Percentiles rank a stretch among this genome's conserved stretches.
Conservation (phyloP, 2,888 invertebrate genomes). For the Eupithecia vulgata region DNA sequence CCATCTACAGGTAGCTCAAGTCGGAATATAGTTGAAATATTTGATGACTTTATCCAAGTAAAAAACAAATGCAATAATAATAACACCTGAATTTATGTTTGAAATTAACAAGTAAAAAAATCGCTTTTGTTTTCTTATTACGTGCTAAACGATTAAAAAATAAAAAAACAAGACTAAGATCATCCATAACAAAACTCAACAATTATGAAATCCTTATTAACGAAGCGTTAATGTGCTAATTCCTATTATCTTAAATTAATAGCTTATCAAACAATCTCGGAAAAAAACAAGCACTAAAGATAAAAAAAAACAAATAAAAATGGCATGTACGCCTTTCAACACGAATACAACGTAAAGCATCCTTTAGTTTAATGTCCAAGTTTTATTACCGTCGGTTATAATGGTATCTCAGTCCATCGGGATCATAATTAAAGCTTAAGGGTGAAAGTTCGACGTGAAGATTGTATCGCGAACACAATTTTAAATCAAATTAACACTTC, state of each 20-base stretch:
- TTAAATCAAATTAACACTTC: constrained; percentile 85
- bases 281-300: not conserved
- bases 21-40: too few species aligned
- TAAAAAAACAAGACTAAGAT: not conserved
- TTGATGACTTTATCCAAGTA: too few species aligned
- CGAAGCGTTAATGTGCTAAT: not conserved
- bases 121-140: not conserved
- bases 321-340: constrained; percentile 2
- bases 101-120: not conserved
- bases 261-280: not conserved
- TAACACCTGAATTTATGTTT: not conserved
- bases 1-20: too few species aligned
- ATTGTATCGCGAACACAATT: constrained; percentile 80
- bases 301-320: not conserved
- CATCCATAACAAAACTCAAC: not conserved
- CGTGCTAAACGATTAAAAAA: not conserved
- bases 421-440: constrained; percentile 79
- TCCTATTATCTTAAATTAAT: not conserved
- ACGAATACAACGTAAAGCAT: constrained; percentile 2
- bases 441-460: constrained; percentile 79
- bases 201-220: not conserved
- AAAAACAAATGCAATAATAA: not conserved
- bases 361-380: constrained; percentile 46
- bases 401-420: constrained; percentile 59
- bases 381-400: constrained; percentile 58